These are phyloP conservation scores for Ephydatia muelleri DNA, from an alignment of 37 sponge, comb jelly and placozoan genomes.

Conservation along the genomic window DNA sequence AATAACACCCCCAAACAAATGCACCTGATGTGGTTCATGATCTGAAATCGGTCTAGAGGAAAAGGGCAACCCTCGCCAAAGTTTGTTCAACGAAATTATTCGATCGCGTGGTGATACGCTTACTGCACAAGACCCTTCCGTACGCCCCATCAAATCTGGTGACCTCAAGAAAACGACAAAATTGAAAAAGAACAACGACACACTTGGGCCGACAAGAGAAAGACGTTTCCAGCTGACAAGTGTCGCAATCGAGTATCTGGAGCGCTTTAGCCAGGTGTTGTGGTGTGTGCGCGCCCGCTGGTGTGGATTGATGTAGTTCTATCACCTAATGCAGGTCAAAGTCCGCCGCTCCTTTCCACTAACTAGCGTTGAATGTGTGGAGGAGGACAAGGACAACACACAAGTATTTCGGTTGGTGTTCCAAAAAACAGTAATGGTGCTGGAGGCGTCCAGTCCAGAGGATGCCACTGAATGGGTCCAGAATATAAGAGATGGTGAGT, in stretches of 20 bases:
- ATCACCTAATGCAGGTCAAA: slow-evolving; percentile 38
- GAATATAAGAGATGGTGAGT: slow-evolving; percentile 25
- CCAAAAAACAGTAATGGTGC: slow-evolving; percentile 21
- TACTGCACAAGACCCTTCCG: neutral
- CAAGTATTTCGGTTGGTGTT: slow-evolving; percentile 25
- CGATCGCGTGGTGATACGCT: neutral
- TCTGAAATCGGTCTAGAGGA: neutral
- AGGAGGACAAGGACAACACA: slow-evolving; percentile 28
- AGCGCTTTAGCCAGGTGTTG: slow-evolving; percentile 55
- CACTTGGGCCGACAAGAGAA: slow-evolving; percentile 31
- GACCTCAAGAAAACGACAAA: slow-evolving; percentile 40
- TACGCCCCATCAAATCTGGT: slow-evolving; percentile 6
- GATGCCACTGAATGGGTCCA: slow-evolving; percentile 62
- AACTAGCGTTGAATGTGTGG: slow-evolving; percentile 46
- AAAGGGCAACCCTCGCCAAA: neutral
- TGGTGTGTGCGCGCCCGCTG: neutral
- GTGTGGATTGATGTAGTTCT: too few species aligned
- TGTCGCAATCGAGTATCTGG: slow-evolving; percentile 55
- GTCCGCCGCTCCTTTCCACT: slow-evolving; percentile 57
- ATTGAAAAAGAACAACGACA: neutral
- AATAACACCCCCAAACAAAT: too few species aligned
- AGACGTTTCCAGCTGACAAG: slow-evolving; percentile 49
- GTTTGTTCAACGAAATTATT: neutral
- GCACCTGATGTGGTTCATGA: neutral
- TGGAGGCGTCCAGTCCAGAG: slow-evolving; percentile 23